Evolutionary conservation across 2,113 vertebrate genomes (phyloP).

Genomic region (Amphilophus citrinellus): DNA sequence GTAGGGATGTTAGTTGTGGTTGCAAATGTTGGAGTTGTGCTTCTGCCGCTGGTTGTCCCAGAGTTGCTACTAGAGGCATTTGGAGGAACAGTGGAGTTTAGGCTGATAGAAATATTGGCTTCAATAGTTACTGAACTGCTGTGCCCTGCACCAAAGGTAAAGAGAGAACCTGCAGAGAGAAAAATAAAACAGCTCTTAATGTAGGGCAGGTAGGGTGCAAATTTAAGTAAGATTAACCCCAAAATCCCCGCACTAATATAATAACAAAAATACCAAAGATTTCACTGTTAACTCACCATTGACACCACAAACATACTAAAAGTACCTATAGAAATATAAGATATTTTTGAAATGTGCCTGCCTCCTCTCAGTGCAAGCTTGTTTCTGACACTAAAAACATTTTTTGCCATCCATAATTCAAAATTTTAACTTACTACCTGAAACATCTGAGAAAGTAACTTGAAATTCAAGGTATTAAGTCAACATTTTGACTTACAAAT

Average conservation of each 20-base stretch:
- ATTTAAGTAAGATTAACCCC: not conserved
- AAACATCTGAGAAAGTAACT: not conserved
- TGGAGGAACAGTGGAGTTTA: slow-evolving; percentile 39
- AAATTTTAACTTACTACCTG: not conserved
- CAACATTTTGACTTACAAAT: not conserved
- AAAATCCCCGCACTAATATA: slow-evolving; percentile 23
- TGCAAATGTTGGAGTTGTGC: slow-evolving; percentile 9
- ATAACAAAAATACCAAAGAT: not conserved
- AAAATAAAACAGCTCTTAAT: slow-evolving; percentile 18
- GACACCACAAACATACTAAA: slow-evolving; percentile 52
- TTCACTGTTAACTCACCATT: slow-evolving; percentile 35
- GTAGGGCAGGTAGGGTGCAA: not conserved
- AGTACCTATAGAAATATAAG: slow-evolving; percentile 48
- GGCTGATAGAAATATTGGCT: slow-evolving; percentile 22
- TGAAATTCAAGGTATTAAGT: no score
- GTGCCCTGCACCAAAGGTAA: slow-evolving; percentile 74
- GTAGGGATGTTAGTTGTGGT: slow-evolving; percentile 36
- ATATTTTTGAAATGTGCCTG: slow-evolving; percentile 28
- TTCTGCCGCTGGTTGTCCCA: not conserved
- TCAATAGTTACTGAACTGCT: slow-evolving; percentile 62
- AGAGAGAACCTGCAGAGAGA: slow-evolving; percentile 73
- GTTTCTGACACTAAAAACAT: not conserved
- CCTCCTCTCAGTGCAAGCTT: not conserved
- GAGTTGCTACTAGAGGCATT: slow-evolving; percentile 38
- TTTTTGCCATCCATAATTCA: not conserved